Base-by-base conservation (phyloP, 64 coral and sea anemone species). In the Anthopleura sola region DNA sequence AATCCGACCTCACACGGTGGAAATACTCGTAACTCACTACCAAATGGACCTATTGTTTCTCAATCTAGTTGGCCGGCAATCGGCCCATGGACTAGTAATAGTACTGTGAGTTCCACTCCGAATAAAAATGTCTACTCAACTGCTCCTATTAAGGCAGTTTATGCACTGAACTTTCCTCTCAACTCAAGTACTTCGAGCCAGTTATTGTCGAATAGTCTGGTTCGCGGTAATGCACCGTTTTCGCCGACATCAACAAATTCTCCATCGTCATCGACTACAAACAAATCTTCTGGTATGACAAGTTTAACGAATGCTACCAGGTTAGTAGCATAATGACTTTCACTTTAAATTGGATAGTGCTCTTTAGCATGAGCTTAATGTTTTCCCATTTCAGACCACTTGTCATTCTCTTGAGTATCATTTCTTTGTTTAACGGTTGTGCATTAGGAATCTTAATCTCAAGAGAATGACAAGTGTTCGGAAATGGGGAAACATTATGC, bases 121-220 rank as follows among this genome's bases (percentile, higher is more conserved):
- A 68, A 38, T 56, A 92, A 92, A 60, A 92, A 87, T 83, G 94
- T 86, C 1, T 97, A 97, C 74, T 97, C 94, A 21, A 97, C 94
- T 21, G 90, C 94, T 14, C 94, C 90, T 71, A 90, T 97, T 81
- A 97, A 97, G 71, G 83, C 87, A 55, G 94, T 97, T 31, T 97
- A 90, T 51, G 94, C 94, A 46, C 56, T 97, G 38, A 97, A 97
- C 84, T 97, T 97, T 93, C 94, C 94, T 23, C 83, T 92, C 19
- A 97, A 96, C 78, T 92, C 90, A n/a, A 92, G 85, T 48, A 92
- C 90, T 31, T 96, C 94, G 0, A 90, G 85, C 19, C 93, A 88
- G 79, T 64, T 83, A 18, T 62, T 96, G 55, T 92, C 86, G 21
- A 89, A 89, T 39, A 92, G 87, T 82, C 78, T 97, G 51, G 94